A percentile compares a stretch with the other conserved stretches of the same genome.
phyloP scores from a whole-genome alignment of 2,113 vertebrate species.

The Rutilus rutilus region DNA sequence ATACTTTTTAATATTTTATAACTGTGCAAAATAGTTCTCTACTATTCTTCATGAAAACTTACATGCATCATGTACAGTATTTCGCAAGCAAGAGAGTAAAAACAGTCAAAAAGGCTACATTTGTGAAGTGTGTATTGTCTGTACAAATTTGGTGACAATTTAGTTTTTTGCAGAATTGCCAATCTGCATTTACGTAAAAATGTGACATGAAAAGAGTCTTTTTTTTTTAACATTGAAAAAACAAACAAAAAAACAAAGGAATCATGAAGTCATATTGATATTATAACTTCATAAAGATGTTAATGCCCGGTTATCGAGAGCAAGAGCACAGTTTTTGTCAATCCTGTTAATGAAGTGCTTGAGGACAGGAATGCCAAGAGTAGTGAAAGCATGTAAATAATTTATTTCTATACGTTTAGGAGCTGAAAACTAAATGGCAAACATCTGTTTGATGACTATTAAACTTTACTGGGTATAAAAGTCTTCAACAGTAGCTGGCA shows the following conservation, averaged over 20 bases:
- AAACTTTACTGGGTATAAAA: conserved; percentile 10
- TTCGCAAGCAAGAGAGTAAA: neutral
- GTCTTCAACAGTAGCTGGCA: conserved; percentile 22
- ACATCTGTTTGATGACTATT: neutral
- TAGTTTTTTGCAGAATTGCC: neutral
- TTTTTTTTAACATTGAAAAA: neutral
- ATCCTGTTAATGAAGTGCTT: neutral
- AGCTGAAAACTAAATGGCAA: neutral
- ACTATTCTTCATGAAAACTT: neutral
- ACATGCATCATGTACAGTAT: neutral
- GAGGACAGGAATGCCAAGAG: neutral
- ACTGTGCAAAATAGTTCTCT: neutral
- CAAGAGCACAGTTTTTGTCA: no score
- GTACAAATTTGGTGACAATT: neutral
- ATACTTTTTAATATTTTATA: neutral
- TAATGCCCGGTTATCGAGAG: neutral
- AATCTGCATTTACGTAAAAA: neutral
- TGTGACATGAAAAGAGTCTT: no score
- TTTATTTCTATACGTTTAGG: neutral
- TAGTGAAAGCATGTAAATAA: neutral
- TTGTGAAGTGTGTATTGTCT: neutral
- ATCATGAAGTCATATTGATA: neutral
- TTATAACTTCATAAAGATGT: neutral
- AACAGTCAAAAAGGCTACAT: neutral
- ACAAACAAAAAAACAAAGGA: neutral